Evolutionary conservation across 2,888 invertebrate genomes (phyloP), one percentile per base, ranked within the genome.

Genomic region (Leptopilina drosophilae): DNA sequence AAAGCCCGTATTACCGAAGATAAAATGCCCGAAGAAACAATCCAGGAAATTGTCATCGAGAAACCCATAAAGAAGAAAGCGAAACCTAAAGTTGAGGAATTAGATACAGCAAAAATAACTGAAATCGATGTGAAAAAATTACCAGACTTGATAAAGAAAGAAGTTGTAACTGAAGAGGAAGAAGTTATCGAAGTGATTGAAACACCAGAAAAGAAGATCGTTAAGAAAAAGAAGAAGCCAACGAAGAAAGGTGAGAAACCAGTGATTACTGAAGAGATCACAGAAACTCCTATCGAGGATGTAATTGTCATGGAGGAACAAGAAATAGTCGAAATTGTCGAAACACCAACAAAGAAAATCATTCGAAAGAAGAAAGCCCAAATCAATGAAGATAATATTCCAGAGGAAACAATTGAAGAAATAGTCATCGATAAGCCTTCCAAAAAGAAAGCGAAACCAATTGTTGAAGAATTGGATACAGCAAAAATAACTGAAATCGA

Each of bases 171-270:
- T 0, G 64, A 26, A 26, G 75, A 62, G 8, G 62, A 62, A 20
- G 85, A 88, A n/a, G 85, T 86, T 7, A 82, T 88, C 15, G 87
- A 94, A 86, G 91, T 90, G 2, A 90, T 90, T 64, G 88, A 92
- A 83, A 87, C 90, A 5, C 89, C 92, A 67, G 92, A 93, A 46
- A 88, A 92, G 86, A 87, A 92, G 88, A 86, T 93, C 40, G 88
- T 91, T 89, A 92, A 83, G 85, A 91, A 76, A 84, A 90, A 82
- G 87, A 90, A 69, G 86, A 88, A 85, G 40, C 20, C 87, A 88
- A 89, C 62, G 1, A 62, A 62, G 15, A 76, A 91, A 91, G 14
- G 88, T 90, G 15, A 83, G 8, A n/a, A 20, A 9, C n/a, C 62
- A 5, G n/a, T 92, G 53, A 85, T 87, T 64, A 80, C 82, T 5